These are phyloP conservation scores for Aegotheles bennettii DNA, from an alignment of 2,113 vertebrate genomes.

Conservation along the genomic window DNA sequence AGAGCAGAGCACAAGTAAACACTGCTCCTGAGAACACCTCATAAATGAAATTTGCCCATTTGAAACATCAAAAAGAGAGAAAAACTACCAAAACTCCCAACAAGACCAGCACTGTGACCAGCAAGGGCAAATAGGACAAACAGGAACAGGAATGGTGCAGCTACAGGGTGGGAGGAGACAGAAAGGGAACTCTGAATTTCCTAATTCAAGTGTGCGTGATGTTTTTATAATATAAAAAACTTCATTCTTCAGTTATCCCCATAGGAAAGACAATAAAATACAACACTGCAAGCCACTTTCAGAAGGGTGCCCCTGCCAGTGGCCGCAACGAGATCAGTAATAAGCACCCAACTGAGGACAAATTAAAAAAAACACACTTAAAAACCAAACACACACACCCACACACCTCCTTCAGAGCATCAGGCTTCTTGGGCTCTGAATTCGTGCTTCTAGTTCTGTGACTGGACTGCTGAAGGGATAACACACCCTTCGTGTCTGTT, in stretches of 20 bases:
- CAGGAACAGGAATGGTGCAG: neutral
- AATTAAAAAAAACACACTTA: neutral
- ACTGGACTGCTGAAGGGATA: rapidly evolving
- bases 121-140: neutral
- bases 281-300: neutral
- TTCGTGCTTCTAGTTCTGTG: neutral
- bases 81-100: neutral
- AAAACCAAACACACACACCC: neutral
- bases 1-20: neutral
- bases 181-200: neutral
- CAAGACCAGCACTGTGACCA: neutral
- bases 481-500: rapidly evolving
- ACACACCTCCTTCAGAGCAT: too few species aligned
- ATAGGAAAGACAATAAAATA: neutral
- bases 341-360: neutral
- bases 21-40: neutral
- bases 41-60: neutral
- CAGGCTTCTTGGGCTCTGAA: neutral
- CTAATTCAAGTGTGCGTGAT: neutral
- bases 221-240: neutral
- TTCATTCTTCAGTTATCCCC: neutral
- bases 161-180: neutral
- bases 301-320: rapidly evolving
- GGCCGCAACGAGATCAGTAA: neutral
- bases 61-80: neutral